Percentiles rank a stretch among this genome's conserved stretches.
phyloP scores from a whole-genome alignment of 1,140 invertebrate genomes.

The Scaptomyza montana region DNA sequence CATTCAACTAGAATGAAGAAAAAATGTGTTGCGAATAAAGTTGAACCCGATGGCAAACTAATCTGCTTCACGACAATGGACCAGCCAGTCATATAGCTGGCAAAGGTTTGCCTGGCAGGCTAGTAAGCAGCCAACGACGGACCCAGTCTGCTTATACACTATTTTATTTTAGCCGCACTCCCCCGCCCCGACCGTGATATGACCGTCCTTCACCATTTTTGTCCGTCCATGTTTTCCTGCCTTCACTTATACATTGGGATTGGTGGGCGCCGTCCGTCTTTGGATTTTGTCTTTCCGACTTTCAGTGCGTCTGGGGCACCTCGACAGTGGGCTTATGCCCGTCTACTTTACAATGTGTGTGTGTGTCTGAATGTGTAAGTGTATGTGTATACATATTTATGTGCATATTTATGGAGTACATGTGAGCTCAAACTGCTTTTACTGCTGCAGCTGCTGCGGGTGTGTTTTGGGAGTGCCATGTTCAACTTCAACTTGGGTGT shows the following conservation, averaged over 20 bases:
- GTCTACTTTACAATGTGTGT: constrained; percentile 18
- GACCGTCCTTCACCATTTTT: constrained; percentile 72
- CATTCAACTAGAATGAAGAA: constrained; percentile 73
- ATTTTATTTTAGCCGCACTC: constrained; percentile 61
- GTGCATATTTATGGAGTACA: constrained; percentile 41
- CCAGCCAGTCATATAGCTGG: constrained; percentile 52
- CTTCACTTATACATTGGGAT: constrained; percentile 50
- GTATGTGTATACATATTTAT: constrained; percentile 47
- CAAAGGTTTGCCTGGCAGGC: constrained; percentile 30
- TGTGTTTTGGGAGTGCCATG: constrained; percentile 72
- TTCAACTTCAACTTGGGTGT: background rate
- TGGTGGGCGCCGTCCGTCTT: constrained; percentile 65
- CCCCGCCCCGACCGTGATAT: constrained; percentile 39
- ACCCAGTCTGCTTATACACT: constrained; percentile 73
- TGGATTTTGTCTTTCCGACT: constrained; percentile 62
- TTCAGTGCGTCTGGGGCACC: constrained; percentile 65
- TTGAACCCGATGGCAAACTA: constrained; percentile 81
- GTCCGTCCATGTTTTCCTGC: constrained; percentile 71
- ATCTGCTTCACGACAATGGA: constrained; percentile 81
- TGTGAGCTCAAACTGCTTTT: constrained; percentile 62
- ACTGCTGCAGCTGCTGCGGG: constrained; percentile 63
- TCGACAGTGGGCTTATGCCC: constrained; percentile 21
- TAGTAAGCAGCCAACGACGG: constrained; percentile 31
- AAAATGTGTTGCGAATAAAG: constrained; percentile 82
- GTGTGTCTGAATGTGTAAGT: constrained; percentile 14